phyloP scores from a whole-genome alignment of 2,113 vertebrate species.

The Coptodon bakossiorum region DNA sequence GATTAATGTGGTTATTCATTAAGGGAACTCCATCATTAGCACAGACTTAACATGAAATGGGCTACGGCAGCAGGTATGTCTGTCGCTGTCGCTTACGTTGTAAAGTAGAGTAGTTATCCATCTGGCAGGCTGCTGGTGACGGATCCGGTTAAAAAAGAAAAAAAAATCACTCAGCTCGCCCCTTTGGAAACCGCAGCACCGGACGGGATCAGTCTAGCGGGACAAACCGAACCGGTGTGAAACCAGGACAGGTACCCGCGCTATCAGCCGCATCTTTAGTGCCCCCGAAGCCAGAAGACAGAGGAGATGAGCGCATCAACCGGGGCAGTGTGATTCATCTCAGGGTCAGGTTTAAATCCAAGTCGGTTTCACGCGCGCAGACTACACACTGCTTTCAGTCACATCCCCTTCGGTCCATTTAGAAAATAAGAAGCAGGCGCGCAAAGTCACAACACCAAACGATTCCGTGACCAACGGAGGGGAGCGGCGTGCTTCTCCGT shows the following conservation, averaged over 20 bases:
- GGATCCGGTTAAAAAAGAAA: not conserved
- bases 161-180: not conserved
- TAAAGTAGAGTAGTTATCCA: constrained; percentile 69
- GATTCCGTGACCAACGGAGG: constrained; percentile 2
- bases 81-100: constrained; percentile 51
- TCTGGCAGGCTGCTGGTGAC: constrained; percentile 43
- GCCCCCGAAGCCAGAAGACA: not conserved
- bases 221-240: constrained; percentile 43
- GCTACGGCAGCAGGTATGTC: constrained; percentile 39
- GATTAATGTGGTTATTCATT: not conserved
- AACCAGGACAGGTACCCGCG: constrained; percentile 37
- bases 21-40: not conserved
- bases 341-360: constrained; percentile 40
- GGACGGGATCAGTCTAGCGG: constrained; percentile 41
- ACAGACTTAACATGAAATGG: not conserved
- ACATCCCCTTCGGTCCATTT: constrained; percentile 17
- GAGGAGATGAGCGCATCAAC: constrained; percentile 6
- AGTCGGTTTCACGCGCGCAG: not conserved
- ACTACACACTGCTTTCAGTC: not conserved
- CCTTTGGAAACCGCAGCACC: constrained; percentile 19
- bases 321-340: constrained; percentile 4
- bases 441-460: not conserved
- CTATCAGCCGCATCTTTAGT: constrained; percentile 48
- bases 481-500: not conserved
- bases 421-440: not conserved